phyloP scores from a whole-genome alignment of 2,113 vertebrate genomes.

The Callipepla squamata region DNA sequence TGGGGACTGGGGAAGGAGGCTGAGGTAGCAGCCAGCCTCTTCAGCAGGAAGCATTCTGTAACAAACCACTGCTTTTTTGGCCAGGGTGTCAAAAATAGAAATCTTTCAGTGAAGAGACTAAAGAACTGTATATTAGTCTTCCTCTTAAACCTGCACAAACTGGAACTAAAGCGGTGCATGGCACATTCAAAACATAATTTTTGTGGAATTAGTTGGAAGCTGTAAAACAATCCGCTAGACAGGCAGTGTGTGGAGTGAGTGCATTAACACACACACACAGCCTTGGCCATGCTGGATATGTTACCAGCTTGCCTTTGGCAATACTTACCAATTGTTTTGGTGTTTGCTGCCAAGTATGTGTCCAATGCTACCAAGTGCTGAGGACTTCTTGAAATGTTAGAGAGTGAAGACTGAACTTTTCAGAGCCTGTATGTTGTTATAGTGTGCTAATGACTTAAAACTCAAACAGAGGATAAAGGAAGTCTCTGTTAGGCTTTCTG shows the following conservation, averaged over 20 bases:
- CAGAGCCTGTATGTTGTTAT: not conserved
- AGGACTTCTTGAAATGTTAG: not conserved
- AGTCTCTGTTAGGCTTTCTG: constrained; percentile 1
- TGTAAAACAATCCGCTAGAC: not conserved
- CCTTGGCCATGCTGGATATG: not conserved
- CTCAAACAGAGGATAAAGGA: not conserved
- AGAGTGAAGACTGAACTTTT: constrained; percentile 17
- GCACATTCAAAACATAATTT: not conserved
- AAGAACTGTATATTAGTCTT: not conserved
- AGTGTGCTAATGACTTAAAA: not conserved
- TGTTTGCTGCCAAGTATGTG: constrained; percentile 41
- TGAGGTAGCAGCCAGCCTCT: not conserved
- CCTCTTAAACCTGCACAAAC: not conserved
- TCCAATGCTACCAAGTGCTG: not conserved
- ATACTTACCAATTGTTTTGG: not conserved
- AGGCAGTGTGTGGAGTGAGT: not conserved
- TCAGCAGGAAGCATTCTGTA: not conserved
- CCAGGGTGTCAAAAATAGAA: not conserved
- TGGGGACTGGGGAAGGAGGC: not conserved
- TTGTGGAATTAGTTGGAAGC: not conserved
- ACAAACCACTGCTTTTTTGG: not conserved
- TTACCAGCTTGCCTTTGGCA: constrained; percentile 25
- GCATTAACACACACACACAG: not conserved
- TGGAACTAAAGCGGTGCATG: not conserved
- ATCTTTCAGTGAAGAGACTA: not conserved